A percentile compares a stretch with the other conserved stretches of the same genome.
Evolutionary conservation across 2,113 vertebrate species (phyloP).

Genomic region (Lipophrys pholis): DNA sequence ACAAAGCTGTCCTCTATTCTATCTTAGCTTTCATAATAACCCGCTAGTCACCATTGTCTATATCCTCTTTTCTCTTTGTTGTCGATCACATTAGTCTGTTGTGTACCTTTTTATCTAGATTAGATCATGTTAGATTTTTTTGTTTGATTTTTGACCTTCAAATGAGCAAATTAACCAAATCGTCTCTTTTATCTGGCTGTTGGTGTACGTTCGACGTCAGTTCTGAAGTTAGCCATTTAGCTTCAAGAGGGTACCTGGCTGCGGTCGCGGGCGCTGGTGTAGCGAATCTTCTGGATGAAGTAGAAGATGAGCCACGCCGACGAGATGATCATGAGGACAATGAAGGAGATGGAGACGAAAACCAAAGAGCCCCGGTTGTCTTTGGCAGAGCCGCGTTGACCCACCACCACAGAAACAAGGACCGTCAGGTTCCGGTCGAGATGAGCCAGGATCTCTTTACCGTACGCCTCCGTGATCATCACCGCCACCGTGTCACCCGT

Average conservation of each 20-base stretch:
- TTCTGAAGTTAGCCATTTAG: background rate
- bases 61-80: too few species aligned
- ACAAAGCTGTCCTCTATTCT: too few species aligned
- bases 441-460: constrained; percentile 93
- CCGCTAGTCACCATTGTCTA: too few species aligned
- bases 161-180: too few species aligned
- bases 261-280: constrained; percentile 91
- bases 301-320: constrained; percentile 99
- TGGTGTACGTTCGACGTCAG: too few species aligned
- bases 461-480: constrained; percentile 95
- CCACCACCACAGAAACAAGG: constrained; percentile 91
- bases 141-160: too few species aligned
- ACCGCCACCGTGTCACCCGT: constrained; percentile 96
- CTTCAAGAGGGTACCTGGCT: constrained; percentile 87
- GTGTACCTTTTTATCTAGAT: too few species aligned
- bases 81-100: too few species aligned
- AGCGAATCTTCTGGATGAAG: constrained; percentile 98
- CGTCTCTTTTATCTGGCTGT: too few species aligned
- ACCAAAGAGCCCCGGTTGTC: constrained; percentile 94
- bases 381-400: constrained; percentile 87
- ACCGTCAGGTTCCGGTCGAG: constrained; percentile 96
- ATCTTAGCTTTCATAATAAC: too few species aligned
- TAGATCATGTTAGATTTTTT: too few species aligned
- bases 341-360: constrained; percentile 98
- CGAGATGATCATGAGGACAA: constrained; percentile 98